Evolutionary conservation across 2,888 invertebrate species (phyloP), one percentile per base, ranked within the genome.

Genomic region (Epistrophella euchroma): DNA sequence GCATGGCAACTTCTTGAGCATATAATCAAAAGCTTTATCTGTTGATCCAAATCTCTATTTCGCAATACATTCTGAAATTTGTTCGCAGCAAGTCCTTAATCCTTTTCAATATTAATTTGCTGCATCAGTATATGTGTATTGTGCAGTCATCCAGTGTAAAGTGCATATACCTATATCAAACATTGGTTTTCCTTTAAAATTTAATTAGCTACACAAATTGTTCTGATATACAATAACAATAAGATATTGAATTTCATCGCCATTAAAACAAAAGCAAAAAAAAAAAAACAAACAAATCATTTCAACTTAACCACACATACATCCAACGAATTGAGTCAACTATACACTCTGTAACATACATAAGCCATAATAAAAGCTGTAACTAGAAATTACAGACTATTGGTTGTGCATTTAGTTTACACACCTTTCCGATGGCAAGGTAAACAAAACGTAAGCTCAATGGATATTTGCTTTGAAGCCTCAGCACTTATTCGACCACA

Each of bases 331-430:
- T 45, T 15, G 9, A 32, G 35, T 43, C 28, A 43, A 43, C 17
- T 28, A 7, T 28, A 45, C 5, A 32, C 13, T 25, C 10, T 4
- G 45, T 45, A 50, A 13, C 22, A 2, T 17, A 7, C 37, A 58
- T 22, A n/a, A 22, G n/a, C 22, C 10, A 68, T 25, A 25, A 25
- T 25, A 25, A 52, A 58, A 70, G 43, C 50, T 60, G 55, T 76
- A 40, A 56, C 43, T 73, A 47, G 55, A 55, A 71, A 71, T 75
- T 47, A 75, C 50, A 85, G 40, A 62, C 40, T n/a, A 79, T 60
- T 28, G 58, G 37, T 40, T 72, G 74, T 82, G 74, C 86, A 86
- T 86, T 86, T 78, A 71, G 77, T 60, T 82, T 74, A 86, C 86
- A 86, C 86, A 74, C 77, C 74, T 73, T 73, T 40, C 86, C 81